These are phyloP conservation scores for Epicampocera succincta DNA, from an alignment of 2,888 invertebrate genomes.

Conservation along the genomic window DNA sequence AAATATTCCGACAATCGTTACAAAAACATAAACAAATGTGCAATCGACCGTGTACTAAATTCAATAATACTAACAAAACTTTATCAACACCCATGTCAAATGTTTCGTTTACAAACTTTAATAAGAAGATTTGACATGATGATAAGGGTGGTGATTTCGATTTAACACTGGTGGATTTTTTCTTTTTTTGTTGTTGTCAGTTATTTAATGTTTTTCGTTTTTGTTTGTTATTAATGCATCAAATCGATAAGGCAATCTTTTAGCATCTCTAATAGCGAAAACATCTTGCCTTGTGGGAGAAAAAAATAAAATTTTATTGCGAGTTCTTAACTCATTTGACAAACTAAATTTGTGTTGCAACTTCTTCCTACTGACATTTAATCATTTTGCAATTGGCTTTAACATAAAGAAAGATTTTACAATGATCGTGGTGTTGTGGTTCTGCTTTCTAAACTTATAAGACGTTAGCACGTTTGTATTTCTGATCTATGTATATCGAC, in stretches of 20 bases:
- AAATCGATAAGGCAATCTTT: slow-evolving; percentile 15
- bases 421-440: no score
- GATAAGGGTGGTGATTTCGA: slow-evolving; percentile 60
- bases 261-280: slow-evolving; percentile 20
- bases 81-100: slow-evolving; percentile 76
- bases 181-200: background rate
- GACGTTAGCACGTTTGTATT: no score
- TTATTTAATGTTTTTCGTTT: slow-evolving; percentile 3
- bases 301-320: slow-evolving; percentile 70
- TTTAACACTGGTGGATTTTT: slow-evolving; percentile 36
- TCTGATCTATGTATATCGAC: no score
- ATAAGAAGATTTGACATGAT: slow-evolving; percentile 70
- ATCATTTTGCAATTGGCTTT: background rate
- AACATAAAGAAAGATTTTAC: no score
- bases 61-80: slow-evolving; percentile 71
- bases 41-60: slow-evolving; percentile 71
- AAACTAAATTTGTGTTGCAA: slow-evolving; percentile 2
- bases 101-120: slow-evolving; percentile 80
- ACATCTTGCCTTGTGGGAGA: slow-evolving; percentile 40
- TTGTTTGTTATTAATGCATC: slow-evolving; percentile 31
- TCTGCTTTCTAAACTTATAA: no score
- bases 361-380: background rate
- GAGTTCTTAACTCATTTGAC: slow-evolving; percentile 71
- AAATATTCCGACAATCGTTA: slow-evolving; percentile 1
- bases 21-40: slow-evolving; percentile 64